Evolutionary conservation across 2,888 invertebrate species (phyloP).

Genomic region (Bugula neritina): DNA sequence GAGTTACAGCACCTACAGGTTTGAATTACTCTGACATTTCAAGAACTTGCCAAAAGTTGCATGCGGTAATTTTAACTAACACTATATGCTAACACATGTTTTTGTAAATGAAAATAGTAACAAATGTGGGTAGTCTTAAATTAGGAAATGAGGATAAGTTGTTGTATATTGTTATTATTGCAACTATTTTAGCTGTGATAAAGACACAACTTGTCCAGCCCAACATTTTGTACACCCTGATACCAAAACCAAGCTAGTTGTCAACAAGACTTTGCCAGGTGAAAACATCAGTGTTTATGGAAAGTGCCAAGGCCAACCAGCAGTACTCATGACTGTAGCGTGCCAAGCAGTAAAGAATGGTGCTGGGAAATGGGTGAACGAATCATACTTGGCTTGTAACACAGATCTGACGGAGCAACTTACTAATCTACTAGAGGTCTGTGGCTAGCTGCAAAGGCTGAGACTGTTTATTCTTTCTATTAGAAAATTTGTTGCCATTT

Average conservation of each 20-base stretch:
- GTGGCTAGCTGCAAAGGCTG: too few species aligned
- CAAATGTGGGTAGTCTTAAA: too few species aligned
- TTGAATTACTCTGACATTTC: background rate
- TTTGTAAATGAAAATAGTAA: too few species aligned
- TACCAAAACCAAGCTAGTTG: background rate
- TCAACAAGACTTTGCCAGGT: background rate
- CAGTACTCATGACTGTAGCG: background rate
- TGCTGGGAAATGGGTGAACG: background rate
- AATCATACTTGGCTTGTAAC: background rate
- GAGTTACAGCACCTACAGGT: background rate
- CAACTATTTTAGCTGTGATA: background rate
- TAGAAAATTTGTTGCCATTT: too few species aligned
- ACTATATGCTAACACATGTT: background rate
- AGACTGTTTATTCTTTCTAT: too few species aligned
- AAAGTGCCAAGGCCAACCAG: background rate
- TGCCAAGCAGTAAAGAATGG: background rate
- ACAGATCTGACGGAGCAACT: constrained; percentile 1
- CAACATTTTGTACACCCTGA: constrained; percentile 15
- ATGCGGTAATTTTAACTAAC: background rate
- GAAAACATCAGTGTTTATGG: background rate
- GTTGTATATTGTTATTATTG: too few species aligned
- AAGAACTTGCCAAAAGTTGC: background rate
- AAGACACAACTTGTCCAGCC: background rate
- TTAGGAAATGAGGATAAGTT: too few species aligned
- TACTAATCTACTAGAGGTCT: constrained; percentile 12